Conservation (phyloP, 2,113 vertebrate genomes). For the Astur gentilis region DNA sequence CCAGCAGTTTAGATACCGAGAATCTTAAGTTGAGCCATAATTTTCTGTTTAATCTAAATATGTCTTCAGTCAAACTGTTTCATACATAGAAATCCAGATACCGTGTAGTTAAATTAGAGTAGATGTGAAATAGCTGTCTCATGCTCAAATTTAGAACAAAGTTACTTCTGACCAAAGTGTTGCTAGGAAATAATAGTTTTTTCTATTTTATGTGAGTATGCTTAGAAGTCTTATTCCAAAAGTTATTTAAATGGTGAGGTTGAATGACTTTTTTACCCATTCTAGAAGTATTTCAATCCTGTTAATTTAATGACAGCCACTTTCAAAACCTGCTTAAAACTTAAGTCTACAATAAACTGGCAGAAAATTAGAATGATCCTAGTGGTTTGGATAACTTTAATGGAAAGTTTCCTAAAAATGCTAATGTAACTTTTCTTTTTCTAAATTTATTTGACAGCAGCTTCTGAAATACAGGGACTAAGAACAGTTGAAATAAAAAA, state of each 20-base stretch:
- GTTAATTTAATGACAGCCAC: not conserved
- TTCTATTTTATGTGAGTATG: not conserved
- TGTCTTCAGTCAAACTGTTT: not conserved
- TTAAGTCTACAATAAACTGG: not conserved
- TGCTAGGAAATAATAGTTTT: not conserved
- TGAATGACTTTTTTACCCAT: not conserved
- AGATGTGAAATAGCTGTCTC: not conserved
- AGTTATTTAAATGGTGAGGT: conserved; percentile 13
- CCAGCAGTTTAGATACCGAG: not conserved
- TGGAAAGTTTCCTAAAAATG: not conserved
- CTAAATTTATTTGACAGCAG: conserved; percentile 53
- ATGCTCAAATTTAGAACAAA: conserved; percentile 37
- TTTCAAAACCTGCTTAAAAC: not conserved
- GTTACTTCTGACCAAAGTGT: not conserved
- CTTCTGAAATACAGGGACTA: conserved; percentile 82
- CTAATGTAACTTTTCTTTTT: not conserved
- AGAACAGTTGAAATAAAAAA: conserved; percentile 92
- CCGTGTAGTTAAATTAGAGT: not conserved
- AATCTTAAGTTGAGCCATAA: not conserved
- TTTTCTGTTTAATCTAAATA: not conserved
- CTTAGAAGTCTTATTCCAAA: not conserved
- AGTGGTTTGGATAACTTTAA: not conserved
- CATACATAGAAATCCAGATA: not conserved
- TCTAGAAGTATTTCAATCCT: not conserved
- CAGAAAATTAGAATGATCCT: not conserved